Evolutionary conservation across 2,113 vertebrate genomes (phyloP), one percentile per base, ranked within the genome.

Genomic region (Cettia cetti): DNA sequence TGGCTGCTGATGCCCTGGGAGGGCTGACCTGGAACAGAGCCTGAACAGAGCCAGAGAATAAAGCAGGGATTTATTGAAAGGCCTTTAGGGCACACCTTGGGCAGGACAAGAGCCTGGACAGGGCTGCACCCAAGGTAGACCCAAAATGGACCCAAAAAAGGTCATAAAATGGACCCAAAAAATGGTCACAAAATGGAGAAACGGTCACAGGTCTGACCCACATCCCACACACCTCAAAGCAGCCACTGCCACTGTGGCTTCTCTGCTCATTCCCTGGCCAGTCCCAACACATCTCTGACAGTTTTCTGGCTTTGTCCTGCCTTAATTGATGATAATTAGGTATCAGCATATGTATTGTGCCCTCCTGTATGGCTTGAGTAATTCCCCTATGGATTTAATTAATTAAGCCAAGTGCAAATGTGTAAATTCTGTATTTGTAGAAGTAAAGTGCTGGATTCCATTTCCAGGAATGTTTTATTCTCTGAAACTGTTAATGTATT

Each of bases 401-500:
- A 92, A 97, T 96, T 91, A 94, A 94, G 53, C 61, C 42, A 40
- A 95, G 74, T 78, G 83, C 53, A 92, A 92, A 86, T 33, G 80
- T 90, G n/a, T 86, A 94, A 89, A 89, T 93, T 94, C 56, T 83
- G 71, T 78, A 69, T 96, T 95, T 94, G 86, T 80, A 81, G 35
- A 95, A 94, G 74, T 77, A 66, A 95, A 92, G 69, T 65, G 91
- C 77, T 92, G 79, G 87, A 45, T 95, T 86, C 89, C 61, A 61
- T 91, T 95, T 95, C 90, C 9, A 1, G 92, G 33, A 78, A 69
- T 69, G 77, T 91, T 96, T 94, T 91, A 71, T 94, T 92, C 87
- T 95, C 82, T 80, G 84, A 78, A 97, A 81, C 92, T 93, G 89
- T 78, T 95, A 92, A 96, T 95, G 47, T 54, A 86, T 86, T 94